A percentile compares a stretch with the other conserved stretches of the same genome.
These are phyloP conservation scores for Aspidiotus destructor DNA, from an alignment of 2,888 invertebrate species.

Conservation along the genomic window DNA sequence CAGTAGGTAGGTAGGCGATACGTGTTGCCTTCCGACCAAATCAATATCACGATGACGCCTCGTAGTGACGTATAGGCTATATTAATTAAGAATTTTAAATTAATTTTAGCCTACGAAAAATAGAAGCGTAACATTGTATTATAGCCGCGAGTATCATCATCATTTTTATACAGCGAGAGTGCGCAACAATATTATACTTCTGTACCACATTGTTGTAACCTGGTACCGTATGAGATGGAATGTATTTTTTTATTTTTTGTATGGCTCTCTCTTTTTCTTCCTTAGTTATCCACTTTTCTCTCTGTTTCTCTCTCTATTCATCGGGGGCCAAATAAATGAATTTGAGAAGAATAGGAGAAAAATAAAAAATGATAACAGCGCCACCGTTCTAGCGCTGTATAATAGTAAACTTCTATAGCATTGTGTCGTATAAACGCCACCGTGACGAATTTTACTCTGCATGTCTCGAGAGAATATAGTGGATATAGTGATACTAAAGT, in stretches of 20 bases:
- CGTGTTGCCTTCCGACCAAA: neutral
- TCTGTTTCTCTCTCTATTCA: conserved; percentile 7
- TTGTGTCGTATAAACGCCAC: conserved; percentile 22
- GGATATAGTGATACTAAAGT: conserved; percentile 24
- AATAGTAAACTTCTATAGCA: too few species aligned
- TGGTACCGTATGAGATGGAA: conserved; percentile 15
- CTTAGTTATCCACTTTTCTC: neutral
- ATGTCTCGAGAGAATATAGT: neutral
- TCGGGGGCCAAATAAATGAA: conserved; percentile 18
- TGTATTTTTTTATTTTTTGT: neutral
- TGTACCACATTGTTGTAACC: conserved; percentile 21
- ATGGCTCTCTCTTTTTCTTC: neutral
- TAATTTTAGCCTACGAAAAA: conserved; percentile 2
- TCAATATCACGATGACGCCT: conserved; percentile 10
- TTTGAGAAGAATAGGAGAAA: conserved; percentile 12
- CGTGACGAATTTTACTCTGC: conserved; percentile 30
- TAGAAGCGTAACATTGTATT: neutral
- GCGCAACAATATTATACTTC: conserved; percentile 1
- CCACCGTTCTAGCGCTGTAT: conserved; percentile 17
- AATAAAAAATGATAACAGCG: conserved; percentile 20
- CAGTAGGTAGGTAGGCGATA: neutral
- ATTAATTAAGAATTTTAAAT: conserved; percentile 16
- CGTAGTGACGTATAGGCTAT: neutral
- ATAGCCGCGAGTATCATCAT: too few species aligned
- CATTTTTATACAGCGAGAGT: too few species aligned